phyloP scores from a whole-genome alignment of 2,888 invertebrate species.

The Operophtera brumata region DNA sequence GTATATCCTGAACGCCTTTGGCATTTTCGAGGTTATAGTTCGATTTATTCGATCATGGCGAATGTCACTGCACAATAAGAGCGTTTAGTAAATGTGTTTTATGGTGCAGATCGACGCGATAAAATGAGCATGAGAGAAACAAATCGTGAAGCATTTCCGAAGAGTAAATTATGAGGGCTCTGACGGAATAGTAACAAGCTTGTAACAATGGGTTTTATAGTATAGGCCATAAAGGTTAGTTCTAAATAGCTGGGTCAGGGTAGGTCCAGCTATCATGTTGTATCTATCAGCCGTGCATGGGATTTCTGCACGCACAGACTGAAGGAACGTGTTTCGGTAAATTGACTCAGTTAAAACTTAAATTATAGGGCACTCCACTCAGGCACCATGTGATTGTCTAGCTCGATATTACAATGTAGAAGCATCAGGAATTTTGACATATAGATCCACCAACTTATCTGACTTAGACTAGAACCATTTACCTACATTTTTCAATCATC shows the following conservation, averaged over 20 bases:
- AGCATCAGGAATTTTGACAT: neutral
- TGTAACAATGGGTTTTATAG: constrained; percentile 28
- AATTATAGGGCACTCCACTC: constrained; percentile 13
- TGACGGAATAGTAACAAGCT: constrained; percentile 28
- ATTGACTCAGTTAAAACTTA: constrained; percentile 34
- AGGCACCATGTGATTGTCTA: neutral
- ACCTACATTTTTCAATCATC: no score
- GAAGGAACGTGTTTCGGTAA: constrained; percentile 43
- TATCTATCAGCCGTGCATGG: constrained; percentile 40
- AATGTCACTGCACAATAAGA: constrained; percentile 65
- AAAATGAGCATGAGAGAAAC: constrained; percentile 47
- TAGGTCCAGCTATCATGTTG: constrained; percentile 32
- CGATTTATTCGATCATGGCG: constrained; percentile 56
- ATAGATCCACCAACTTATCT: no score
- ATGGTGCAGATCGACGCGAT: constrained; percentile 63
- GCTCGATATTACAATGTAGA: neutral
- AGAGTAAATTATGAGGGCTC: constrained; percentile 30
- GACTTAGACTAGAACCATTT: no score
- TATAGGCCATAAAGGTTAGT: constrained; percentile 32
- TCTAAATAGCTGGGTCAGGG: constrained; percentile 22
- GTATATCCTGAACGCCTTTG: constrained; percentile 49
- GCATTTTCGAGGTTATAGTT: constrained; percentile 65
- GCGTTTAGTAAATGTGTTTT: constrained; percentile 53
- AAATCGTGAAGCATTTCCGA: constrained; percentile 40
- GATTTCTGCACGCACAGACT: constrained; percentile 50